Base-by-base conservation (phyloP, 2,113 vertebrate genomes). In the Oryzias woworae region DNA sequence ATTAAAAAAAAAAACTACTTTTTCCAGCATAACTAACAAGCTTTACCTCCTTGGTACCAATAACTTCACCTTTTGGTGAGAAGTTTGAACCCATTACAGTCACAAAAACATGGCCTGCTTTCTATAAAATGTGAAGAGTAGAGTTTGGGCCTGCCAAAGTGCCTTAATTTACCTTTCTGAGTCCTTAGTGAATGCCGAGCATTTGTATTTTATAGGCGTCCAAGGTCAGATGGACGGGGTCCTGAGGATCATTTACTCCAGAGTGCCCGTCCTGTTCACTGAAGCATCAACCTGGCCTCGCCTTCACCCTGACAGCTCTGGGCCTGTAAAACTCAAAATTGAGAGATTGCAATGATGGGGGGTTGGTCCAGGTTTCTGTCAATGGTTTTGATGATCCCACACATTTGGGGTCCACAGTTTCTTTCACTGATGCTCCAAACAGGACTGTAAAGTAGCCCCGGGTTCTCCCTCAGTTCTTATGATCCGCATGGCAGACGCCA, bases 41-140 rank as follows among this genome's bases (percentile, higher is more conserved):
- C 69, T 61, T 81, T 58, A 74, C 72, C 80, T 73, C 80, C 50
- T 71, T 53, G 54, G 41, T 53, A 71, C 79, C 77, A 83, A 85
- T 65, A 71, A 77, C 78, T 69, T 63, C 43, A 79, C 82, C 77
- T 75, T 74, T 85, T 59, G 76, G 75, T 69, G 69, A 79, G 44
- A 18, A 23, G 63, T 62, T 75, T 20, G 22, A 74, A 78, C 71
- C 80, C 74, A 83, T 90, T 88, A 84, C 75, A 64, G 71, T 53
- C 7, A 69, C 81, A 78, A 45, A 79, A 83, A 80, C 75, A 54
- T 75, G 18, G 45, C 22, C 54, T 72, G 47, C 60, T 66, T 24
- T 79, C 86, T 71, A 87, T 92, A 87, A 90, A 87, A 86, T 63
- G 76, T 68, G 82, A 82, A 76, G 73, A 84, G 65, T 16, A 77